Conservation (phyloP, 2,797 vertebrate species). For the Peromyscus nudipes region DNA sequence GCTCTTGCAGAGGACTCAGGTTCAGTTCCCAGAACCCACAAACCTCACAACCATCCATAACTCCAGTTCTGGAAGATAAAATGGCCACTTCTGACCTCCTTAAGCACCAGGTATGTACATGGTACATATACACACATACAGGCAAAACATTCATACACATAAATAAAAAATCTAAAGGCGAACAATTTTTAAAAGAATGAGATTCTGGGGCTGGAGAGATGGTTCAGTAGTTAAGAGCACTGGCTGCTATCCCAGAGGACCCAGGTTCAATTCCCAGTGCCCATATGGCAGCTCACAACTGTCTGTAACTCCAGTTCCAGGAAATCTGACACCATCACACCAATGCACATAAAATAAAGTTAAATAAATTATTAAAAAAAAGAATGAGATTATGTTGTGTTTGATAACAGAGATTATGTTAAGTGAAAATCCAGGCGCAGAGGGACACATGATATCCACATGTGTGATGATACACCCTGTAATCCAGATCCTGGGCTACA, state of each 20-base stretch:
- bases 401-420: not conserved
- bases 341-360: too few species aligned
- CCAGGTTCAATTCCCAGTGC: too few species aligned
- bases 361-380: not conserved
- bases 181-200: not conserved
- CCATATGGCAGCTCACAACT: too few species aligned
- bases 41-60: not conserved
- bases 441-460: not conserved
- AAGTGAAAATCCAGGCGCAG: not conserved
- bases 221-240: too few species aligned
- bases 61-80: not conserved
- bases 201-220: not conserved
- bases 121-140: too few species aligned
- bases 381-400: not conserved
- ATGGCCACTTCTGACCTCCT: not conserved
- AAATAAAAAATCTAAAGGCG: not conserved
- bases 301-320: too few species aligned
- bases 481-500: too few species aligned
- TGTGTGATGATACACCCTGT: too few species aligned
- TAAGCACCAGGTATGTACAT: not conserved
- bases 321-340: too few species aligned
- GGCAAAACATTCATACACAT: not conserved
- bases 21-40: not conserved
- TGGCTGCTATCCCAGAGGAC: too few species aligned
- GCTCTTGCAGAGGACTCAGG: not conserved